Evolutionary conservation across 2,113 vertebrate genomes (phyloP).

Genomic region (Planiliza haematocheilus): DNA sequence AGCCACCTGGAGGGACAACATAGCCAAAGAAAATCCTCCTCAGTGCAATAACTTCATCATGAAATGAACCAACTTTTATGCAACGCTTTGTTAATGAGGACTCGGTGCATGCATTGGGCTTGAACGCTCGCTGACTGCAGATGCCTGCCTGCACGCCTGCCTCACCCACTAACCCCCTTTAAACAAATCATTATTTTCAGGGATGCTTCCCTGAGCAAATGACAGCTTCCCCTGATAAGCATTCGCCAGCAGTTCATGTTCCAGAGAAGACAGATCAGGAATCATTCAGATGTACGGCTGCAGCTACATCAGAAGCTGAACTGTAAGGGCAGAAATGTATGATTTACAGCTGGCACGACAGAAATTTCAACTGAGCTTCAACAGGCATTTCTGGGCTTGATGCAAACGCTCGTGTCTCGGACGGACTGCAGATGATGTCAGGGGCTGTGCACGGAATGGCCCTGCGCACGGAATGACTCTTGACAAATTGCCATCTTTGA

Average conservation of each 20-base stretch:
- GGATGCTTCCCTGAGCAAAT: neutral
- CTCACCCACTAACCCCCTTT: conserved; percentile 26
- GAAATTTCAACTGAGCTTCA: conserved; percentile 17
- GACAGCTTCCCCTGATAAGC: conserved; percentile 30
- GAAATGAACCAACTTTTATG: conserved; percentile 31
- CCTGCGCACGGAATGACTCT: conserved; percentile 28
- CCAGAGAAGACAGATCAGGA: conserved; percentile 34
- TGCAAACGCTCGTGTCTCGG: neutral
- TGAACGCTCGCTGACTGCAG: conserved; percentile 24
- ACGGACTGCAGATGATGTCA: conserved; percentile 64
- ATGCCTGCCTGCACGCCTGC: conserved; percentile 14
- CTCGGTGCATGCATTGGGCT: neutral
- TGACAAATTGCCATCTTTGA: conserved; percentile 78
- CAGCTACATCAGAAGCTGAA: conserved; percentile 47
- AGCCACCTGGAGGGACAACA: conserved; percentile 45
- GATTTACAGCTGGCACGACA: conserved; percentile 52
- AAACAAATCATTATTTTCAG: conserved; percentile 48
- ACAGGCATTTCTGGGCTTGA: neutral
- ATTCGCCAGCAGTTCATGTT: conserved; percentile 16
- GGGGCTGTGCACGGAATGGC: conserved; percentile 30
- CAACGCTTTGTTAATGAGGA: conserved; percentile 48
- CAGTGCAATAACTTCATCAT: conserved; percentile 15
- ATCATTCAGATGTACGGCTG: conserved; percentile 33
- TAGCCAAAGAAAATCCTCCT: conserved; percentile 33
- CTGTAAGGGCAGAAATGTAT: conserved; percentile 38